phyloP scores from a whole-genome alignment of 2,888 invertebrate genomes.

The Harpagoxenus sublaevis region DNA sequence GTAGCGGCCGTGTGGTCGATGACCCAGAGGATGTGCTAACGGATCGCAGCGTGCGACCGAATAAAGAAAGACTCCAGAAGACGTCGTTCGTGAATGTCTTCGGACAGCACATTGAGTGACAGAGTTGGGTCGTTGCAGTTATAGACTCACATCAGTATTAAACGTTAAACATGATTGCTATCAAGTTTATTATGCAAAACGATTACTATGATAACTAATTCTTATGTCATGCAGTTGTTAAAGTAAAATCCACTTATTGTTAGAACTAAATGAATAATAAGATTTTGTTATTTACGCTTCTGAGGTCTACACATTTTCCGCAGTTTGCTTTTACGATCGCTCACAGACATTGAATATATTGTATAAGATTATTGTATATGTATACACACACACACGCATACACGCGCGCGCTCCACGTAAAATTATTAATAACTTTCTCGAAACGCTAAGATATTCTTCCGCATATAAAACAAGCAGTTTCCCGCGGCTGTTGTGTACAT shows the following conservation, averaged over 20 bases:
- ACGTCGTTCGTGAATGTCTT: conserved; percentile 55
- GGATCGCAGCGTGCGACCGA: conserved; percentile 70
- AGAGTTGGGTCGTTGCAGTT: background rate
- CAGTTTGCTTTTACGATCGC: background rate
- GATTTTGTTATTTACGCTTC: background rate
- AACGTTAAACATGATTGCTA: background rate
- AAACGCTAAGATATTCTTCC: background rate
- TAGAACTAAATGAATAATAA: background rate
- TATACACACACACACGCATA: background rate
- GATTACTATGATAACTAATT: background rate
- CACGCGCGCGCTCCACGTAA: background rate
- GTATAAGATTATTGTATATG: background rate
- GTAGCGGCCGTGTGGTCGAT: conserved; percentile 73
- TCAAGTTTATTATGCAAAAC: background rate
- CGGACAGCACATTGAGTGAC: conserved; percentile 53
- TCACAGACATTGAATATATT: background rate
- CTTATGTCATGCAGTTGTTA: background rate
- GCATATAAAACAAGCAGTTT: background rate
- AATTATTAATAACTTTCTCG: conserved; percentile 6
- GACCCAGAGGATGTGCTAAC: conserved; percentile 78
- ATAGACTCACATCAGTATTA: background rate
- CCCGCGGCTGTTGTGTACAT: background rate
- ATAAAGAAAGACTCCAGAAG: conserved; percentile 62
- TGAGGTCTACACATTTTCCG: background rate
- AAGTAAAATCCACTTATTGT: background rate